Percentiles rank a stretch among this genome's conserved stretches.
phyloP scores from a whole-genome alignment of 1,140 invertebrate species.

The Nephotettix cincticeps region DNA sequence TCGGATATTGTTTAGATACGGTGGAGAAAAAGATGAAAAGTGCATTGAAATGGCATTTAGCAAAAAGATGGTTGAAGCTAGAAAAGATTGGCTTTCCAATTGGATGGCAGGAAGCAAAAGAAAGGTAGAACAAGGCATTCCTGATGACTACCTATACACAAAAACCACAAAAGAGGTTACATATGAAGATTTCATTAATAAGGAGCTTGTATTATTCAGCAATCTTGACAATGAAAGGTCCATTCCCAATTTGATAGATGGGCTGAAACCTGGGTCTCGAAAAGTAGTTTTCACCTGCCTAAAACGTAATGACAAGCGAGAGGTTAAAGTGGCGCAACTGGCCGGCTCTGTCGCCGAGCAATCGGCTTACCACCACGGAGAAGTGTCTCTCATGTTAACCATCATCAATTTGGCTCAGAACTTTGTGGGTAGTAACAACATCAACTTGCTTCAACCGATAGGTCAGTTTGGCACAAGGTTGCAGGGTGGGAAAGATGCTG shows the following conservation, averaged over 20 bases:
- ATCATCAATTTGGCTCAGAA: conserved; percentile 99
- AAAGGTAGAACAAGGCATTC: conserved; percentile 64
- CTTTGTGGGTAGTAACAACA: conserved; percentile 97
- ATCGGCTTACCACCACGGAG: conserved; percentile 98
- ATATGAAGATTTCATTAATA: conserved; percentile 95
- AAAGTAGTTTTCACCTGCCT: conserved; percentile 95
- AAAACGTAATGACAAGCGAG: conserved; percentile 93
- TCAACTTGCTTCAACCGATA: conserved; percentile 91
- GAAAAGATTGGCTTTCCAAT: conserved; percentile 98
- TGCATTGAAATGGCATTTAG: conserved; percentile 96
- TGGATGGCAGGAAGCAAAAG: conserved; percentile 64
- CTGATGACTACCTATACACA: conserved; percentile 89
- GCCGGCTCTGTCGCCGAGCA: conserved; percentile 96
- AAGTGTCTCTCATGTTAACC: conserved; percentile 89
- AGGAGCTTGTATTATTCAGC: conserved; percentile 95
- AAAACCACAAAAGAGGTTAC: conserved; percentile 89
- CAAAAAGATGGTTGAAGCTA: conserved; percentile 91
- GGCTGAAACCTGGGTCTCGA: conserved; percentile 95
- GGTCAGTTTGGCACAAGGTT: conserved; percentile 88
- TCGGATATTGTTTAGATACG: conserved; percentile 87
- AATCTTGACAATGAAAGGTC: conserved; percentile 97
- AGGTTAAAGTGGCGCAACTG: conserved; percentile 97
- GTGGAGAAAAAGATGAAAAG: conserved; percentile 84
- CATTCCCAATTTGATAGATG: conserved; percentile 93
- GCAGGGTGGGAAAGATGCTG: conserved; percentile 92